phyloP scores from a whole-genome alignment of 2,888 invertebrate genomes.

The Oscheius onirici region DNA sequence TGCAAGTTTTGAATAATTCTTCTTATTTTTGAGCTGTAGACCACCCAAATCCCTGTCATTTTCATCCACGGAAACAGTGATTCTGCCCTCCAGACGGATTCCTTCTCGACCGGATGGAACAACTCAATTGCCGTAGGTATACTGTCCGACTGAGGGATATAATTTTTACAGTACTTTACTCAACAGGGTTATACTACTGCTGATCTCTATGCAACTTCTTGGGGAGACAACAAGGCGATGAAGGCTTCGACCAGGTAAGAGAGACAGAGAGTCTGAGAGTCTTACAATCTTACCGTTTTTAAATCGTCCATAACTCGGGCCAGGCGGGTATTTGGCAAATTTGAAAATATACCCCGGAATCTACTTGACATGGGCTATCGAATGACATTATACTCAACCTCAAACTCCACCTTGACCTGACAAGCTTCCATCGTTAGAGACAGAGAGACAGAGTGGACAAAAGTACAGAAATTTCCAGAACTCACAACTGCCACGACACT shows the following conservation, averaged over 20 bases:
- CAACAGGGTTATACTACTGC: constrained; percentile 47
- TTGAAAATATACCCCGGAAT: too few species aligned
- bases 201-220: constrained; percentile 62
- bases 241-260: constrained; percentile 40
- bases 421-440: background rate
- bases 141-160: background rate
- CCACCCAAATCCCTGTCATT: constrained; percentile 18
- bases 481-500: constrained; percentile 56
- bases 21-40: background rate
- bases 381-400: too few species aligned
- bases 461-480: constrained; percentile 27
- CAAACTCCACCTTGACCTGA: too few species aligned
- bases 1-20: background rate
- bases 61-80: constrained; percentile 29
- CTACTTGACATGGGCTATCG: too few species aligned
- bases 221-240: constrained; percentile 54
- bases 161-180: constrained; percentile 40
- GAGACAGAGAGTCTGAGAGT: background rate
- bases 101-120: constrained; percentile 28
- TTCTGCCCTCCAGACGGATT: constrained; percentile 15
- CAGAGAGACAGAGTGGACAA: background rate
- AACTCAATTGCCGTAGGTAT: constrained; percentile 10
- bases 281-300: too few species aligned
- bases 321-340: too few species aligned
- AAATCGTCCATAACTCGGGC: too few species aligned